Evolutionary conservation across 2,888 invertebrate species (phyloP).

Genomic region (Calameuta filiformis): DNA sequence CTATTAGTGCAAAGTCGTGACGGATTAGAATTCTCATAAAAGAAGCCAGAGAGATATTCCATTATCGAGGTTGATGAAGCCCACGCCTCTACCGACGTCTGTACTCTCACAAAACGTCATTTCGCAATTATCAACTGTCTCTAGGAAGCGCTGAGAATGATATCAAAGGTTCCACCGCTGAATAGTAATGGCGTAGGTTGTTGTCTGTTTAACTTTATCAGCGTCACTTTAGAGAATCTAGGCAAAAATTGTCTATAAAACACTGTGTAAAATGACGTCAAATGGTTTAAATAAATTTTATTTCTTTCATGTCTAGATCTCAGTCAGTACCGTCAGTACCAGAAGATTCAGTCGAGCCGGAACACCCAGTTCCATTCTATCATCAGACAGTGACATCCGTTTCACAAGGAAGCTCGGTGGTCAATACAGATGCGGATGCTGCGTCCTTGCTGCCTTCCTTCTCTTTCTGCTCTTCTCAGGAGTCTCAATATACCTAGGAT

Average conservation of each 20-base stretch:
- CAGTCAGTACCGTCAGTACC: constrained; percentile 67
- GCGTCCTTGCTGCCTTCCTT: constrained; percentile 84
- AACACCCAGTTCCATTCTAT: constrained; percentile 82
- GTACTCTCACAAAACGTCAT: not conserved
- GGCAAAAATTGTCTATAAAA: not conserved
- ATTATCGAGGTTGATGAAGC: not conserved
- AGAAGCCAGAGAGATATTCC: not conserved
- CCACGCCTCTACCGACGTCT: not conserved
- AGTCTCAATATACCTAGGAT: constrained; percentile 74
- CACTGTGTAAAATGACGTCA: no score
- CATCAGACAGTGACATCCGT: constrained; percentile 89
- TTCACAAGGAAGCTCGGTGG: constrained; percentile 88
- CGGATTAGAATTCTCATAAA: not conserved
- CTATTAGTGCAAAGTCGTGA: not conserved
- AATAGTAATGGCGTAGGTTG: not conserved
- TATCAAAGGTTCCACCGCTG: not conserved
- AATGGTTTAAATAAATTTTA: not conserved
- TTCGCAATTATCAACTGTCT: not conserved
- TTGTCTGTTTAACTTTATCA: not conserved
- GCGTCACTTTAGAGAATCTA: not conserved
- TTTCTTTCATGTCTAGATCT: constrained; percentile 66
- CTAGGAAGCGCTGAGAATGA: not conserved
- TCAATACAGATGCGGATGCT: constrained; percentile 89
- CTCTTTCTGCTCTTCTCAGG: constrained; percentile 81
- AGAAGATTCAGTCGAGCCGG: constrained; percentile 68